Percentiles rank a stretch among this genome's conserved stretches.
Conservation (phyloP, 1,140 invertebrate species). For the Caenorhabditis latens region DNA sequence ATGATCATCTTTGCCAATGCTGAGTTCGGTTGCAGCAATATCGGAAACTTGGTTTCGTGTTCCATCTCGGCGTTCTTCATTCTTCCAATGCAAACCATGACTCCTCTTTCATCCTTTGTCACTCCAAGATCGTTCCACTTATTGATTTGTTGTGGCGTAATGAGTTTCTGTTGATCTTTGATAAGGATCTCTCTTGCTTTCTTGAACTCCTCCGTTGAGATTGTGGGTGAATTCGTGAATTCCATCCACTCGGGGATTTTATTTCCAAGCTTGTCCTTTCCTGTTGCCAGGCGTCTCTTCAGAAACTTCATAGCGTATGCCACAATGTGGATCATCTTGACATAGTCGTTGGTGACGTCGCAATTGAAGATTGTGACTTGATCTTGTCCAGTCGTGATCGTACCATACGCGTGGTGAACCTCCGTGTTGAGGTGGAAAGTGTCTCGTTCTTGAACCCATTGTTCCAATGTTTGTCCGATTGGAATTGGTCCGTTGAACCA, state of each 20-base stretch:
- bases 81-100: background rate
- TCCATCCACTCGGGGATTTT: background rate
- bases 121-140: background rate
- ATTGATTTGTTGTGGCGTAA: background rate
- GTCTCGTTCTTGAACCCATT: background rate
- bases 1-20: background rate
- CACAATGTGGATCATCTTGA: background rate
- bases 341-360: background rate
- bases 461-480: background rate
- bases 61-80: background rate
- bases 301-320: background rate
- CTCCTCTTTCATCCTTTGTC: background rate
- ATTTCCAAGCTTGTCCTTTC: background rate
- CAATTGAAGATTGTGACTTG: background rate
- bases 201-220: background rate
- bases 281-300: background rate
- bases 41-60: background rate
- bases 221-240: background rate
- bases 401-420: background rate
- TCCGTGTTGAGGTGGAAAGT: background rate
- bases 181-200: background rate
- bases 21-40: background rate
- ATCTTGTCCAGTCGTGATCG: background rate
- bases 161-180: background rate
- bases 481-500: background rate